Percentiles rank a stretch among this genome's conserved stretches.
Evolutionary conservation across 2,113 vertebrate species (phyloP).

Genomic region (Gadus chalcogrammus): DNA sequence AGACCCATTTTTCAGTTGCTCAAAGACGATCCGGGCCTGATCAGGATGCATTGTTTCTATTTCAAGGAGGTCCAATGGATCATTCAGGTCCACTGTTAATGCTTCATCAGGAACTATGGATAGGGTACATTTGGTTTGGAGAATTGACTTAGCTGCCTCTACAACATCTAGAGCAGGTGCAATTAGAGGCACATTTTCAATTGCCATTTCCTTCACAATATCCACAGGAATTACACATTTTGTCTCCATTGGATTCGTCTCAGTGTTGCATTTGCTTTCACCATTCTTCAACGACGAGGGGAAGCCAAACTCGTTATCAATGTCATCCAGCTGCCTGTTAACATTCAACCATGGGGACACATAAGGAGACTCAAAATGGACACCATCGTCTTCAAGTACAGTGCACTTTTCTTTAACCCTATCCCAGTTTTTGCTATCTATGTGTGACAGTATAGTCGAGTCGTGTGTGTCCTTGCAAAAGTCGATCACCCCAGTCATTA

Average conservation of each 20-base stretch:
- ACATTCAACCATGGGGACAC: constrained; percentile 63
- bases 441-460: constrained; percentile 45
- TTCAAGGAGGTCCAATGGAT: constrained; percentile 43
- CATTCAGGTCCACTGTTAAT: background rate
- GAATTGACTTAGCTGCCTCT: background rate
- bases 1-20: constrained; percentile 7
- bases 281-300: constrained; percentile 15
- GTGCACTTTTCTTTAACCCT: constrained; percentile 21
- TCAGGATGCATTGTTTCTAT: constrained; percentile 56
- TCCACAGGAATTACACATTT: background rate
- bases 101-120: background rate
- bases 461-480: background rate
- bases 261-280: background rate
- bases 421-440: constrained; percentile 4
- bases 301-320: constrained; percentile 62
- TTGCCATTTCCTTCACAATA: background rate
- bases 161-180: background rate
- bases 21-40: constrained; percentile 44
- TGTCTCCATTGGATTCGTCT: background rate
- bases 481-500: background rate
- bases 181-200: background rate
- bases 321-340: constrained; percentile 56
- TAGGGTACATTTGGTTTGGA: background rate
- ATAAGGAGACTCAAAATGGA: constrained; percentile 44
- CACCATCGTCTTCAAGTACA: constrained; percentile 42